phyloP scores from a whole-genome alignment of 2,797 vertebrate genomes.

The Hyperoplus immaculatus region DNA sequence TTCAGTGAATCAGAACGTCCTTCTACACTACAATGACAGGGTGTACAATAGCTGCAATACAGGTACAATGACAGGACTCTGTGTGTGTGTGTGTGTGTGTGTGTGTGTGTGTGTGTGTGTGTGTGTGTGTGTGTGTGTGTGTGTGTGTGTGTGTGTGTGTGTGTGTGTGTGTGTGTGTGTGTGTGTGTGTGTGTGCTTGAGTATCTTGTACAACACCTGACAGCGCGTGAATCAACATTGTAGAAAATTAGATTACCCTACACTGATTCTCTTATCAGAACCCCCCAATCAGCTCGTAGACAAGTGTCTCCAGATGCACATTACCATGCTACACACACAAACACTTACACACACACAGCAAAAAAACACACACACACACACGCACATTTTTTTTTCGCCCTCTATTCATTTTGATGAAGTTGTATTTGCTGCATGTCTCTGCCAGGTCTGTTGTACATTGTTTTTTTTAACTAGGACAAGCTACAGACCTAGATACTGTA shows the following conservation, averaged over 20 bases:
- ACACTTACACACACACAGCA: not conserved
- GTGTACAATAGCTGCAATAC: too few species aligned
- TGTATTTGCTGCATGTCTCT: not conserved
- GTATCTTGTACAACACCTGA: not conserved
- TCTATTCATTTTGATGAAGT: too few species aligned
- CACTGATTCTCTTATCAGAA: conserved; percentile 23
- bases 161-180: not conserved
- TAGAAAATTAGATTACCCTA: conserved; percentile 34
- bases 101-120: too few species aligned
- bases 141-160: not conserved
- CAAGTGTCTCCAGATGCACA: not conserved
- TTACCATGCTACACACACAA: not conserved
- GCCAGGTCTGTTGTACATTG: not conserved
- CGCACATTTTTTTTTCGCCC: not conserved
- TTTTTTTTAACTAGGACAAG: too few species aligned
- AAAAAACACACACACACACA: not conserved
- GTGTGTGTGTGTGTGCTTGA: not conserved
- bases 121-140: too few species aligned
- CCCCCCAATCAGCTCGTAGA: conserved; percentile 12
- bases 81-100: not conserved
- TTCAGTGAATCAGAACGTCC: too few species aligned
- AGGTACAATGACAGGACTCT: too few species aligned
- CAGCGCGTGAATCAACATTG: not conserved
- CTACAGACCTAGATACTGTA: not conserved
- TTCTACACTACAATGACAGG: too few species aligned